Base-by-base conservation (phyloP, 2,797 vertebrate genomes). In the Sparidentex hasta region DNA sequence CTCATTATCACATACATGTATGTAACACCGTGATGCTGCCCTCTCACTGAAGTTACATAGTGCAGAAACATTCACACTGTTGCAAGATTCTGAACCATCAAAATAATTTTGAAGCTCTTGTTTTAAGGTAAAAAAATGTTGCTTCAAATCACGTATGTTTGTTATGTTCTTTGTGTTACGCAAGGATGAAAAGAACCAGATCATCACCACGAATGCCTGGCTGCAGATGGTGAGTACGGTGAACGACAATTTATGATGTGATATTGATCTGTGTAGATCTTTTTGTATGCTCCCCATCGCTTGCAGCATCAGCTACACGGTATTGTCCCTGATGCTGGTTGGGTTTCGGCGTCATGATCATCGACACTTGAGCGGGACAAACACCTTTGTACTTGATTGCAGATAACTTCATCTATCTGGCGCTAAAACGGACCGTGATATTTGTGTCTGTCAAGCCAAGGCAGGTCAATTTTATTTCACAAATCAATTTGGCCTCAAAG, bases 101-200 rank as follows among this genome's bases (percentile, higher is more conserved):
- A 38, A 8, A 38, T 38, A 8, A 38, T 38, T 38, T 8, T 38
- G 38, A 38, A 38, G 38, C 38, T 9, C 9, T 38, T 11, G 1
- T 38, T 38, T 38, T 38, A 38, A 38, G 38, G 38, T 38, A 38
- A 38, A 38, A 38, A 9, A 38, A 38, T 38, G 38, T 38, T 38
- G 8, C 38, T 38, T 46, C 6, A 46, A 46, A 46, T 16, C 44
- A 46, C 4, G 14, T 46, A 17, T 52, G 7, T 9, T 66, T 73
- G n/a, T 62, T 4, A 3, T 65, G 50, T 85, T 29, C 21, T 83
- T 78, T 76, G n/a, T 85, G 64, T 69, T 81, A 5, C 80, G 62
- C 29, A 83, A 96, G 95, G 95, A 96, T 92, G 96, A 96, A 84
- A 96, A 96, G 90, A 96, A 95, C 82, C 96, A 96, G 90, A 91